phyloP scores from a whole-genome alignment of 2,888 invertebrate genomes.

The Dugesia japonica region DNA sequence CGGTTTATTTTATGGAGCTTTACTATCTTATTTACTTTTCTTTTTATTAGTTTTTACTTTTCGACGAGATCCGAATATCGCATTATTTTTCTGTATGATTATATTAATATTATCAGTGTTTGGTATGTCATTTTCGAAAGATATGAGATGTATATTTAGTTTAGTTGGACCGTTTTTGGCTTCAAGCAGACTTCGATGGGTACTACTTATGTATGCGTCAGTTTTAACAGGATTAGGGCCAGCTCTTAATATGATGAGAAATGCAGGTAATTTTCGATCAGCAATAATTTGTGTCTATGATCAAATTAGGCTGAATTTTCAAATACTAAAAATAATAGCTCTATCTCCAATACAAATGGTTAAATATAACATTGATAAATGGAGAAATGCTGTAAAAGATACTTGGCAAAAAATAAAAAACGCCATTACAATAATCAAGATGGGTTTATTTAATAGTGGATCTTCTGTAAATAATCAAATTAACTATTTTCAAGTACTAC shows the following conservation, averaged over 20 bases:
- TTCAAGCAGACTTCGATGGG: neutral
- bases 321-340: neutral
- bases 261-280: neutral
- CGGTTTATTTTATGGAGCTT: neutral
- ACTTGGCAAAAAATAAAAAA: neutral
- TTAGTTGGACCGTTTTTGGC: neutral
- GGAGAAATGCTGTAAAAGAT: neutral
- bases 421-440: neutral
- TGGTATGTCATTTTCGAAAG: neutral
- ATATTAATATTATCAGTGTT: neutral
- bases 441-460: neutral
- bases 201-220: neutral
- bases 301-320: neutral
- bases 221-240: neutral
- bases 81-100: neutral
- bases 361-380: slow-evolving; percentile 7
- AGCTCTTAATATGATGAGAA: neutral
- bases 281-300: neutral
- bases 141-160: neutral
- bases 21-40: neutral
- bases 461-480: neutral
- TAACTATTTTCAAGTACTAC: neutral
- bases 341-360: neutral
- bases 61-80: neutral
- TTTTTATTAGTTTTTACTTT: neutral